Percentiles rank a stretch among this genome's conserved stretches.
These are phyloP conservation scores for Hypercompe scribonia DNA, from an alignment of 2,888 invertebrate genomes.

Conservation along the genomic window DNA sequence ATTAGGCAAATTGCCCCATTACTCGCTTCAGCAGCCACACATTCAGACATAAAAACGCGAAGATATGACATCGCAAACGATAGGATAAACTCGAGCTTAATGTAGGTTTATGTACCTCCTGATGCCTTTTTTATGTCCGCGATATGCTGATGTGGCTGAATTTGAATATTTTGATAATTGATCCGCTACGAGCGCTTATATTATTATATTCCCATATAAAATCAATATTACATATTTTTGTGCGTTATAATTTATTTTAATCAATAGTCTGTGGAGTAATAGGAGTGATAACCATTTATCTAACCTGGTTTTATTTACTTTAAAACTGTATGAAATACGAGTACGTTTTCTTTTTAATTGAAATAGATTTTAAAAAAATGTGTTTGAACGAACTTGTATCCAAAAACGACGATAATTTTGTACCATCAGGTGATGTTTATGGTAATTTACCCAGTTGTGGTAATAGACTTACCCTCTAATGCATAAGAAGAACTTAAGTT, in stretches of 20 bases:
- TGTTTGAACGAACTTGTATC: no score
- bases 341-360: no score
- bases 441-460: no score
- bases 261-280: no score
- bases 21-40: neutral
- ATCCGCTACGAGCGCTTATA: neutral
- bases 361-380: no score
- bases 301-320: no score
- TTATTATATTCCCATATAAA: neutral
- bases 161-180: conserved; percentile 14
- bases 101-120: conserved; percentile 33
- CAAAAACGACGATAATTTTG: no score
- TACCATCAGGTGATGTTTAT: no score
- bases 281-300: no score
- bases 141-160: conserved; percentile 18
- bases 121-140: conserved; percentile 37
- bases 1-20: neutral
- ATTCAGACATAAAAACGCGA: conserved; percentile 13
- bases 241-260: neutral
- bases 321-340: no score
- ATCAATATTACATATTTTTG: neutral
- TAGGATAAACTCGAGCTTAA: conserved; percentile 19
- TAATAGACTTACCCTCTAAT: no score
- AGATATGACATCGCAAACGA: conserved; percentile 29
- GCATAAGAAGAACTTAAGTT: no score